Percentiles rank a stretch among this genome's conserved stretches.
Conservation (phyloP, 1,140 invertebrate genomes). For the Cherax destructor region DNA sequence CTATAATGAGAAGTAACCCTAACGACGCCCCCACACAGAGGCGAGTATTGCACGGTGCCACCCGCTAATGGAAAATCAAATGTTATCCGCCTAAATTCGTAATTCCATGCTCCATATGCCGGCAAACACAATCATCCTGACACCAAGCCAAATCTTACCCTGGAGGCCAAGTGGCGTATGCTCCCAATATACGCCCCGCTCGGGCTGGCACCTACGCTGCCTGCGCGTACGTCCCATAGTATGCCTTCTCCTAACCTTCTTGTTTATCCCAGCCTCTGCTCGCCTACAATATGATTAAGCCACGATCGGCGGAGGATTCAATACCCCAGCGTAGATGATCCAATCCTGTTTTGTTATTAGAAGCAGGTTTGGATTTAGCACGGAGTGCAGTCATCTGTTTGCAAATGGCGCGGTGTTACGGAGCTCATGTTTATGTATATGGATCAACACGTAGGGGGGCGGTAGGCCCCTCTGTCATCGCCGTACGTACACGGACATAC, state of each 20-base stretch:
- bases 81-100: slow-evolving; percentile 26
- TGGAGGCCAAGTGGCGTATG: too few relatives aligned
- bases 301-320: slow-evolving; percentile 18
- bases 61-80: slow-evolving; percentile 17
- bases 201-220: too few relatives aligned
- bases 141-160: too few relatives aligned
- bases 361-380: slow-evolving; percentile 25
- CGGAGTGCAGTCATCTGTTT: neutral
- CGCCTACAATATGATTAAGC: slow-evolving; percentile 38
- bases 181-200: too few relatives aligned
- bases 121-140: too few relatives aligned
- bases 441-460: slow-evolving; percentile 3
- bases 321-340: neutral
- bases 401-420: slow-evolving; percentile 12
- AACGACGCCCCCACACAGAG: too few relatives aligned
- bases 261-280: slow-evolving; percentile 12
- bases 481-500: neutral
- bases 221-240: too few relatives aligned
- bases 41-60: neutral
- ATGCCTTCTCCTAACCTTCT: neutral
- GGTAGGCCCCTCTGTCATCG: too few relatives aligned
- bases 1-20: too few relatives aligned
- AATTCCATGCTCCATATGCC: slow-evolving; percentile 9
- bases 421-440: slow-evolving; percentile 21
- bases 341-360: slow-evolving; percentile 29